Evolutionary conservation across 2,888 invertebrate species (phyloP), one percentile per base, ranked within the genome.

Genomic region (Amphipoea lucens): DNA sequence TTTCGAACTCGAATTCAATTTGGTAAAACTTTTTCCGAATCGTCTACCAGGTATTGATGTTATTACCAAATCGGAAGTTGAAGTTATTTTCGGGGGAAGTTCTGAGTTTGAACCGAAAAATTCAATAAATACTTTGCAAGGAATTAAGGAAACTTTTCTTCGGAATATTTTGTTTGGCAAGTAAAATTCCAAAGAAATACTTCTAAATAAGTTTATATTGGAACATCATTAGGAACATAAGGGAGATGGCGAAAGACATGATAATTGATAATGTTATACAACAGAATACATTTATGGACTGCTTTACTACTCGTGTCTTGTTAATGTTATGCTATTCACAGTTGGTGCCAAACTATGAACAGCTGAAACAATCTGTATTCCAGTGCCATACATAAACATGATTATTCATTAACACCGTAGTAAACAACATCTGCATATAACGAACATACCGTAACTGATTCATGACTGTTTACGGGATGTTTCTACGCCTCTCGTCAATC

Each of bases 401-500:
- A 67, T 74, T 74, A 87, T 78, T 68, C 66, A 87, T 65, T 9
- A 29, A 66, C 17, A 17, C 60, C 23, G 69, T 82, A 79, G 67
- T 79, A 80, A 79, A 87, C 81, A 81, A 69, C 45, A 74, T 81
- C 57, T 71, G 72, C 65, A 76, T 78, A 74, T 17, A 62, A 60
- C 65, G 57, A 73, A 42, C 60, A 67, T 12, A 67, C 60, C 71
- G 65, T 78, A 73, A 71, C 72, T 63, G 76, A 71, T 75, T 60
- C 76, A 78, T 69, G 67, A 73, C 81, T 79, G 62, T 78, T 70
- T 76, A 79, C 71, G 66, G 81, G 70, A 62, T 82, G 84, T 84
- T 86, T 74, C 69, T 69, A 79, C 68, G 78, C 70, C 71, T 73
- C 60, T 54, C 74, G 81, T 85, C 88, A 83, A 89, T 89, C 90